Evolutionary conservation across 1,140 invertebrate species (phyloP).

Genomic region (Musca domestica): DNA sequence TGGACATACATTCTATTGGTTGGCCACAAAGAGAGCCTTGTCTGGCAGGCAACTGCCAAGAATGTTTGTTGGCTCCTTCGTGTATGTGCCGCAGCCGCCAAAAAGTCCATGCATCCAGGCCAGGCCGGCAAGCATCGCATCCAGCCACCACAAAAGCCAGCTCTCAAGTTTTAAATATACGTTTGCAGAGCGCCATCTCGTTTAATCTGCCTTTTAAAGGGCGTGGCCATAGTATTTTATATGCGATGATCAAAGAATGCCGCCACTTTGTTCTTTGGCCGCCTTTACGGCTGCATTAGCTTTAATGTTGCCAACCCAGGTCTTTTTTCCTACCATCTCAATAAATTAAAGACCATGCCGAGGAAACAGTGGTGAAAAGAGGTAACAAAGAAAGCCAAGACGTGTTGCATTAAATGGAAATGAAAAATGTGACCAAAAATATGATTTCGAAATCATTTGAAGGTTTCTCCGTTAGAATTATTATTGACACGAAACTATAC

Average conservation of each 20-base stretch:
- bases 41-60: too few relatives aligned
- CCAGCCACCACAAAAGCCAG: neutral
- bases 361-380: neutral
- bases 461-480: too few relatives aligned
- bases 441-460: too few relatives aligned
- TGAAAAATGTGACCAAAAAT: too few relatives aligned
- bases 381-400: too few relatives aligned
- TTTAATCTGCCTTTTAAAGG: conserved; percentile 53
- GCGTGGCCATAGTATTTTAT: conserved; percentile 54
- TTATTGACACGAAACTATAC: too few relatives aligned
- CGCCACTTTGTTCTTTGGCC: conserved; percentile 42
- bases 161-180: conserved; percentile 33
- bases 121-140: neutral
- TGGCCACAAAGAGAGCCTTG: neutral
- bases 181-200: conserved; percentile 51
- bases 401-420: too few relatives aligned
- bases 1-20: neutral
- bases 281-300: conserved; percentile 19
- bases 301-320: conserved; percentile 3
- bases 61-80: too few relatives aligned
- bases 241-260: conserved; percentile 51
- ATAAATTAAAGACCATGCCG: neutral
- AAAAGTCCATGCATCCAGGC: neutral
- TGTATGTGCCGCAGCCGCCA: neutral
- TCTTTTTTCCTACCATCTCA: neutral